Percentiles rank a stretch among this genome's conserved stretches.
These are phyloP conservation scores for Podabrus alpinus DNA, from an alignment of 2,888 invertebrate genomes.

Conservation along the genomic window DNA sequence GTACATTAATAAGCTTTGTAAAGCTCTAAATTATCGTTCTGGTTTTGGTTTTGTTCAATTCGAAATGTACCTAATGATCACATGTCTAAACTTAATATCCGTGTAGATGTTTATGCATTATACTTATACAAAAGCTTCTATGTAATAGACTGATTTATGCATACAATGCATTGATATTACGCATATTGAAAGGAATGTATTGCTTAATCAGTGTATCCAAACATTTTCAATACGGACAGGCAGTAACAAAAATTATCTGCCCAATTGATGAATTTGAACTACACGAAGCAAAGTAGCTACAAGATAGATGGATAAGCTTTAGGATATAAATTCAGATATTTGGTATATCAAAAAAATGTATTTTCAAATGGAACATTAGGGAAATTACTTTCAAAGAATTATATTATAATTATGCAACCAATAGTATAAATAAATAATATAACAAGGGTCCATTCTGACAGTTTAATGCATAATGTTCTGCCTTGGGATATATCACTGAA, in stretches of 20 bases:
- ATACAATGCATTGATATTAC: constrained; percentile 8
- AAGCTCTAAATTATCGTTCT: neutral
- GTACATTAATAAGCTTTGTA: neutral
- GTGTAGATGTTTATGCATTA: constrained; percentile 6
- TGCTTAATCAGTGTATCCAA: neutral
- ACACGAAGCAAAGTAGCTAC: neutral
- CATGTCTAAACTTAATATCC: constrained; percentile 8
- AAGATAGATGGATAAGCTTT: neutral
- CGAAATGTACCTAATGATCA: neutral
- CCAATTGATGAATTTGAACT: neutral
- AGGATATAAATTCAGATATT: no score
- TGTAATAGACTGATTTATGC: constrained; percentile 6
- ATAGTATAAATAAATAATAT: constrained; percentile 21
- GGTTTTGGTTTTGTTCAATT: neutral
- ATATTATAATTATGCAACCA: constrained; percentile 5
- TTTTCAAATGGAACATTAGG: neutral
- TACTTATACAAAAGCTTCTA: constrained; percentile 4
- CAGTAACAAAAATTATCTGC: no score
- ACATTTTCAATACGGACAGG: neutral
- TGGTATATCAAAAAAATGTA: neutral
- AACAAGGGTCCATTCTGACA: constrained; percentile 26
- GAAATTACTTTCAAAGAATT: neutral
- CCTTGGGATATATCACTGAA: constrained; percentile 22
- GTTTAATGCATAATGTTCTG: constrained; percentile 21
- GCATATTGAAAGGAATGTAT: neutral